phyloP scores from a whole-genome alignment of 1,140 invertebrate species.

The Pseudomyrmex flavicornis region DNA sequence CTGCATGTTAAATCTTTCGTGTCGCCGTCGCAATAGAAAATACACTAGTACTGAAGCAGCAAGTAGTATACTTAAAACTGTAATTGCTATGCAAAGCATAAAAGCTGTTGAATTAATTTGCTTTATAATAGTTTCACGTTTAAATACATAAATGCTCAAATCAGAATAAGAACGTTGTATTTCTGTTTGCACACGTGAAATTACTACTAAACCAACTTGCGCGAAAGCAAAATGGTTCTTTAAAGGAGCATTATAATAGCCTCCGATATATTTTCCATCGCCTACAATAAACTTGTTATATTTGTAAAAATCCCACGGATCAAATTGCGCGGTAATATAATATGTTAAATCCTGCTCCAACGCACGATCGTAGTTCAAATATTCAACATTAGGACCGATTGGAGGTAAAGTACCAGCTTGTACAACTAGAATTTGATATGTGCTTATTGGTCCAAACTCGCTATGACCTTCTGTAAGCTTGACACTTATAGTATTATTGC shows the following conservation, averaged over 20 bases:
- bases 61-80: slow-evolving; percentile 86
- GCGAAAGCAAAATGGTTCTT: slow-evolving; percentile 83
- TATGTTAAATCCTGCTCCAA: slow-evolving; percentile 88
- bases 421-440: slow-evolving; percentile 90
- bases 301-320: slow-evolving; percentile 85
- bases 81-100: slow-evolving; percentile 87
- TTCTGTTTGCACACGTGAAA: slow-evolving; percentile 88
- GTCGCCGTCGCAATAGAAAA: slow-evolving; percentile 86
- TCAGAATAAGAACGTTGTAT: slow-evolving; percentile 89
- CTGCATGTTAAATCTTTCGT: slow-evolving; percentile 84
- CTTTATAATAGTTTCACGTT: slow-evolving; percentile 20
- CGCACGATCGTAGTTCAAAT: slow-evolving; percentile 86
- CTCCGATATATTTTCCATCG: slow-evolving; percentile 90
- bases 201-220: slow-evolving; percentile 90
- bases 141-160: slow-evolving; percentile 83
- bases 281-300: slow-evolving; percentile 91
- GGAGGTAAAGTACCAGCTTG: slow-evolving; percentile 83
- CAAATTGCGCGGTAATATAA: slow-evolving; percentile 93
- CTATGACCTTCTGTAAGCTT: slow-evolving; percentile 88
- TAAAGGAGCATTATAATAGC: slow-evolving; percentile 92
- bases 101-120: slow-evolving; percentile 81
- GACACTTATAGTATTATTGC: slow-evolving; percentile 87
- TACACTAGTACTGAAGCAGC: slow-evolving; percentile 87
- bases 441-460: slow-evolving; percentile 90
- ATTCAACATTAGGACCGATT: slow-evolving; percentile 65